These are phyloP conservation scores for Minunthozetes semirufus DNA, from an alignment of 2,888 invertebrate genomes.

Conservation along the genomic window DNA sequence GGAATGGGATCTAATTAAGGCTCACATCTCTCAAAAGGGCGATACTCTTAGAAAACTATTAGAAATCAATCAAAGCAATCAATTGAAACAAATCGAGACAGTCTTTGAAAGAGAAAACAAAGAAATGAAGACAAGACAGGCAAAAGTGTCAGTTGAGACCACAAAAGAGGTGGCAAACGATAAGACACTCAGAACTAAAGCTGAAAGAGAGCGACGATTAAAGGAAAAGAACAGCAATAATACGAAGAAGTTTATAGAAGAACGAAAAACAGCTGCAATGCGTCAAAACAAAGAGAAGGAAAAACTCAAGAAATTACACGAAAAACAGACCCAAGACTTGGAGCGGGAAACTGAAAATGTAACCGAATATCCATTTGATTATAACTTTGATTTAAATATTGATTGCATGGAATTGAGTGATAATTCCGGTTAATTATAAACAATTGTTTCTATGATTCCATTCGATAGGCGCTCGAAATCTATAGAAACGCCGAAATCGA, in stretches of 20 bases:
- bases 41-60: conserved; percentile 66
- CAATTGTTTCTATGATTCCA: background rate
- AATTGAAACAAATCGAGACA: conserved; percentile 80
- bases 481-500: conserved; percentile 89
- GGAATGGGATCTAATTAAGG: conserved; percentile 66
- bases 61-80: conserved; percentile 69
- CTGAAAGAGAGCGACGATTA: conserved; percentile 83
- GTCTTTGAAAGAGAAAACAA: conserved; percentile 66
- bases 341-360: conserved; percentile 47
- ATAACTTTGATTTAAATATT: background rate
- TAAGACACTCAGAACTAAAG: conserved; percentile 89
- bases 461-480: conserved; percentile 71
- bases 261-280: conserved; percentile 75
- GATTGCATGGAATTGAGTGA: background rate
- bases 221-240: conserved; percentile 95
- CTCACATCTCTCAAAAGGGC: conserved; percentile 55
- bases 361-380: conserved; percentile 35
- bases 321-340: conserved; percentile 82
- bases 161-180: conserved; percentile 92
- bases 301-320: conserved; percentile 81
- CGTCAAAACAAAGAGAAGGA: conserved; percentile 87
- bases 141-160: conserved; percentile 93
- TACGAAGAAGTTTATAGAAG: conserved; percentile 94
- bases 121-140: conserved; percentile 88
- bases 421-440: background rate